Percentiles rank a stretch among this genome's conserved stretches.
Conservation (phyloP, 2,113 vertebrate genomes). For the Columbina picui region DNA sequence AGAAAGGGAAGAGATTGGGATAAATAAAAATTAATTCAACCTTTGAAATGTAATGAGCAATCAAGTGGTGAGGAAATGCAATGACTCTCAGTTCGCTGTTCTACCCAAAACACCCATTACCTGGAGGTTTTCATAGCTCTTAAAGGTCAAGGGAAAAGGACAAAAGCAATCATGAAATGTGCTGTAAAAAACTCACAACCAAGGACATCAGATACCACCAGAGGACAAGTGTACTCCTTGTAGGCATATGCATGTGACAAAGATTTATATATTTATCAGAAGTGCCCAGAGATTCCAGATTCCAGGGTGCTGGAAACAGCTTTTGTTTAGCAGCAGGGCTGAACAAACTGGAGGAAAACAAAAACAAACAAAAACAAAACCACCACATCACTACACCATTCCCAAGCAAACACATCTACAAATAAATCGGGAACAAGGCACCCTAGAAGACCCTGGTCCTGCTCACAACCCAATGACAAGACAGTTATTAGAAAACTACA, state of each 20-base stretch:
- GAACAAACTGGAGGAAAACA: not conserved
- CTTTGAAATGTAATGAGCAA: not conserved
- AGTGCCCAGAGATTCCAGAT: not conserved
- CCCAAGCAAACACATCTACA: not conserved
- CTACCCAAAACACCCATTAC: not conserved
- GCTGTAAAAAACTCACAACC: accelerated
- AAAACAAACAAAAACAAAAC: too few species aligned
- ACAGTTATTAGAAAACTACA: not conserved
- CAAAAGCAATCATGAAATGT: not conserved
- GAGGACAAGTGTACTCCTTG: not conserved
- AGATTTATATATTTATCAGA: not conserved
- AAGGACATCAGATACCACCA: not conserved
- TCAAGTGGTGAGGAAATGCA: not conserved
- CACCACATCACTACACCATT: not conserved
- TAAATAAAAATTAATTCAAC: not conserved
- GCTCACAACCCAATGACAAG: not conserved
- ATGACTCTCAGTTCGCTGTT: not conserved
- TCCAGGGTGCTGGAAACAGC: not conserved
- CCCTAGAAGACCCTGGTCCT: not conserved
- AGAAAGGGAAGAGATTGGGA: not conserved
- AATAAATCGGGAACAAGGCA: not conserved
- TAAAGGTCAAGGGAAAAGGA: not conserved
- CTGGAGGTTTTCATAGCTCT: not conserved
- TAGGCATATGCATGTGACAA: not conserved
- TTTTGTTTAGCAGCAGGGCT: not conserved